phyloP scores from a whole-genome alignment of 2,888 invertebrate genomes.

The Leucophenga maculata region DNA sequence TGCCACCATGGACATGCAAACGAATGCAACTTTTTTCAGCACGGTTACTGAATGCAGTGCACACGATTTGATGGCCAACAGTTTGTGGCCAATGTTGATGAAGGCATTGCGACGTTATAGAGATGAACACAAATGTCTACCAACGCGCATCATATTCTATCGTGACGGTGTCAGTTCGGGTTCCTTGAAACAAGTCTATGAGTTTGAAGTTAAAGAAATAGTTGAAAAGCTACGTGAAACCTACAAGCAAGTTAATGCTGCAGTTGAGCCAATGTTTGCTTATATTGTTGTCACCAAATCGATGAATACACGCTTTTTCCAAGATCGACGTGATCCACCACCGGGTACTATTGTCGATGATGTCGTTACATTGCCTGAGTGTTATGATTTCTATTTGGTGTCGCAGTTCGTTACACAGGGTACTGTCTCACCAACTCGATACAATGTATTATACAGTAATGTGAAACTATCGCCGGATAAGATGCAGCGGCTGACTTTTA shows the following conservation, averaged over 20 bases:
- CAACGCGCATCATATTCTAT: constrained; percentile 85
- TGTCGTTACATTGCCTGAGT: constrained; percentile 84
- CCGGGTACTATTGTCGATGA: constrained; percentile 93
- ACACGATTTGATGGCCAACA: constrained; percentile 83
- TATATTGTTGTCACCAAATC: constrained; percentile 92
- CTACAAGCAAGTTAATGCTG: constrained; percentile 73
- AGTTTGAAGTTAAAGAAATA: constrained; percentile 82
- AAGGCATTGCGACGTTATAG: constrained; percentile 68
- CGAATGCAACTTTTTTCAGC: constrained; percentile 81
- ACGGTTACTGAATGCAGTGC: constrained; percentile 81
- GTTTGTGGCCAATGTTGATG: constrained; percentile 79
- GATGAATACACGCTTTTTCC: constrained; percentile 84
- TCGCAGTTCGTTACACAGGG: constrained; percentile 91
- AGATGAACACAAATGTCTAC: constrained; percentile 72
- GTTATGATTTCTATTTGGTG: constrained; percentile 92
- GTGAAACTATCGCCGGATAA: constrained; percentile 80
- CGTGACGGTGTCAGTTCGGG: constrained; percentile 96
- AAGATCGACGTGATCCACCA: constrained; percentile 78
- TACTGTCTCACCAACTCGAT: constrained; percentile 91
- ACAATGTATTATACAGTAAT: constrained; percentile 87
- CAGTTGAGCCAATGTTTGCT: constrained; percentile 74
- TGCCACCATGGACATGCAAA: constrained; percentile 77
- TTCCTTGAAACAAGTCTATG: constrained; percentile 83
- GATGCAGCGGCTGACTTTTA: constrained; percentile 89
- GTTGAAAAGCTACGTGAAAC: constrained; percentile 75